These are phyloP conservation scores for Metacarcinus magister DNA, from an alignment of 2,888 invertebrate species.

Conservation along the genomic window DNA sequence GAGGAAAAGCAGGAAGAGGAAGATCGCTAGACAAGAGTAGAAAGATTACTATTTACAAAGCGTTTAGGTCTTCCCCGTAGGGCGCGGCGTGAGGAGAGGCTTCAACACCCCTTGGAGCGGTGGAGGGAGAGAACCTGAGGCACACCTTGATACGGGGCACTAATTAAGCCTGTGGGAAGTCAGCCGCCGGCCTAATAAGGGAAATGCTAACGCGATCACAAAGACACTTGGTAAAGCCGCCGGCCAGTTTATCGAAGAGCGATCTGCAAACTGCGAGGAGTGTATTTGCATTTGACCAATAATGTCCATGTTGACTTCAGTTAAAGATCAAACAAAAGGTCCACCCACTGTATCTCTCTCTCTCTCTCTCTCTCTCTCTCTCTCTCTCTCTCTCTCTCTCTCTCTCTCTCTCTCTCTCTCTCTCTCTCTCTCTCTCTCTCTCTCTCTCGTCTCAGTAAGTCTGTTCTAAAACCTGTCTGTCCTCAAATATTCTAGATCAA, in stretches of 20 bases:
- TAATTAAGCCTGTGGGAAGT: background rate
- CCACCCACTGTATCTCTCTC: background rate
- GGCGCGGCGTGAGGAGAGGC: background rate
- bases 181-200: background rate
- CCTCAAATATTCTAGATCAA: background rate
- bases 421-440: slow-evolving; percentile 26
- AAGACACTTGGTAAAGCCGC: background rate
- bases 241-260: background rate
- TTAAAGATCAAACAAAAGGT: background rate
- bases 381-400: slow-evolving; percentile 31
- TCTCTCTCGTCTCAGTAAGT: background rate
- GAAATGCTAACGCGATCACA: background rate
- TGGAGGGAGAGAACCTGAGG: background rate
- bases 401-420: slow-evolving; percentile 17
- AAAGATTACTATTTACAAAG: slow-evolving; percentile 4
- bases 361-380: slow-evolving; percentile 48
- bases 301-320: background rate
- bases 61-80: background rate
- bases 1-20: background rate
- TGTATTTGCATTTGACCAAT: slow-evolving; percentile 35
- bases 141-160: background rate
- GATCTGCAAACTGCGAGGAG: slow-evolving; percentile 11
- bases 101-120: background rate
- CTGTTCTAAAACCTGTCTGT: background rate
- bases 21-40: background rate